Conservation (phyloP, 2,113 vertebrate species). For the Hippocampus mohnikei region DNA sequence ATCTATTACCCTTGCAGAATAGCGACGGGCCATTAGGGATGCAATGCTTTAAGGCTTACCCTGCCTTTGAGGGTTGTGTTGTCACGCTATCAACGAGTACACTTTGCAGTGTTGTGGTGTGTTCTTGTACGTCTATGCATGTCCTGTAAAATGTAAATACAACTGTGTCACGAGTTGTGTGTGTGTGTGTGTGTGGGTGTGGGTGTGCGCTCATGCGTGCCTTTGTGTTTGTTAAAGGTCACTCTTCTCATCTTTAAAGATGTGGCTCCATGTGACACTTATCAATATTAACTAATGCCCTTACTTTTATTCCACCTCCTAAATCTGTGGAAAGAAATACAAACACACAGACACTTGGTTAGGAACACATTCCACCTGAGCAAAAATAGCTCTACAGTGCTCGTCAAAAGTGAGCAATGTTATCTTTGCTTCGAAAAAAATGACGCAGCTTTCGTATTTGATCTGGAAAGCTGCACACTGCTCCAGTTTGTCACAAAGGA, state of each 20-base stretch:
- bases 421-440: too few relatives aligned
- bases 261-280: slow-evolving; percentile 61
- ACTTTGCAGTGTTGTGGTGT: slow-evolving; percentile 1
- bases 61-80: slow-evolving; percentile 2
- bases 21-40: slow-evolving; percentile 45
- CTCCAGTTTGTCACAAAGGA: too few relatives aligned
- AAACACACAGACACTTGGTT: slow-evolving; percentile 16
- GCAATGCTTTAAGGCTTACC: slow-evolving; percentile 32
- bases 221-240: slow-evolving; percentile 56
- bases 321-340: slow-evolving; percentile 58
- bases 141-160: background rate
- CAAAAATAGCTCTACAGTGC: background rate
- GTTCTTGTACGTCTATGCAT: background rate
- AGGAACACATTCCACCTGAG: background rate
- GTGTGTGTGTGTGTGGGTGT: background rate
- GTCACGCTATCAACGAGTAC: background rate
- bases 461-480: too few relatives aligned
- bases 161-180: too few relatives aligned
- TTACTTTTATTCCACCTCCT: slow-evolving; percentile 66
- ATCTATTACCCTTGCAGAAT: slow-evolving; percentile 52
- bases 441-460: too few relatives aligned
- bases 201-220: slow-evolving; percentile 3
- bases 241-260: slow-evolving; percentile 62
- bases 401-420: too few relatives aligned
- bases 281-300: slow-evolving; percentile 72